Evolutionary conservation across 2,888 invertebrate genomes (phyloP), one percentile per base, ranked within the genome.

Genomic region (Pecten maximus): DNA sequence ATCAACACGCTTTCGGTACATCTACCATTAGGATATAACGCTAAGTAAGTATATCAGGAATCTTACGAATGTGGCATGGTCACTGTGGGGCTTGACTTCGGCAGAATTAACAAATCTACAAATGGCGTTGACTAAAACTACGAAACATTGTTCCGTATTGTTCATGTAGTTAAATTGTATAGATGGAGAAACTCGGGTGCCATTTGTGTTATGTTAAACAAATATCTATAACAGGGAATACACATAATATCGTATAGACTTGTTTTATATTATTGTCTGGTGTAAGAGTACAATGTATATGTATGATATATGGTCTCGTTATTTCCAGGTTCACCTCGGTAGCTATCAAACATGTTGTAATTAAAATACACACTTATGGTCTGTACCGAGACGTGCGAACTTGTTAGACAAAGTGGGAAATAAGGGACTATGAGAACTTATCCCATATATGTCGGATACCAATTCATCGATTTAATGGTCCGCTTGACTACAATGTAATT

Each of bases 391-490:
- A 74, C 28, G 74, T 74, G 74, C 74, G 74, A 74, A 74, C 74
- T 74, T 74, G 74, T 74, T 28, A 74, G 2, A 74, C 74, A 28
- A 35, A 1, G 74, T 74, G 28, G 74, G 10, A 35, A 28, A 74
- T 74, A 74, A 28, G 35, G 74, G 12, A 35, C 74, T 74, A 74
- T 74, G 74, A 74, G 74, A 74, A 74, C 74, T 74, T 74, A 74
- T 74, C 35, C 74, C 28, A 15, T 74, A 74, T 35, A 35, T 74
- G 74, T 74, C 74, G 35, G 74, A 74, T 74, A 74, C 74, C 74
- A 12, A 28, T 28, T 74, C 74, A 74, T 28, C 74, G 74, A 74
- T 74, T 74, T 35, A 74, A 74, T 35, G 74, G 23, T 74, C 28
- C 74, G 35, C 28, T 28, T 74, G 35, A 74, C 16, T 10, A 35